Percentiles rank a stretch among this genome's conserved stretches.
Conservation (phyloP, 1,140 invertebrate genomes). For the Dinoponera quadriceps region DNA sequence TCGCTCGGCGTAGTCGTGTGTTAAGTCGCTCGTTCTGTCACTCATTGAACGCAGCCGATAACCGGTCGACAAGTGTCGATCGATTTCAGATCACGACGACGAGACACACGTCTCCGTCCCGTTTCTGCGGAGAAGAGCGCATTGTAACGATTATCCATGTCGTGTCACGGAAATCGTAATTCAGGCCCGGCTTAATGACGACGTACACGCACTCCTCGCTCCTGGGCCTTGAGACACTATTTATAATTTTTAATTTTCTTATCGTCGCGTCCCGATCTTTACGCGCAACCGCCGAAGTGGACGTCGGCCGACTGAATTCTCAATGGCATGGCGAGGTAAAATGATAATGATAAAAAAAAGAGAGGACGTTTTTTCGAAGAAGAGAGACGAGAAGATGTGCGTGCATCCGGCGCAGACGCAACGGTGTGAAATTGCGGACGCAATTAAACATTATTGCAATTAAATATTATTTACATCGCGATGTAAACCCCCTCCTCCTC, state of each 20-base stretch:
- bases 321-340: conserved; percentile 7
- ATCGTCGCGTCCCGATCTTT: not conserved
- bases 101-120: conserved; percentile 11
- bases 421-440: not conserved
- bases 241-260: conserved; percentile 31
- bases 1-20: too few relatives aligned
- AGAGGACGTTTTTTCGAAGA: conserved; percentile 11
- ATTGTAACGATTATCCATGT: too few relatives aligned
- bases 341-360: too few relatives aligned
- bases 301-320: conserved; percentile 24
- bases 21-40: too few relatives aligned
- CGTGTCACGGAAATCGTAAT: too few relatives aligned
- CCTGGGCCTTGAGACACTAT: conserved; percentile 2
- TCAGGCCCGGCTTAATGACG: too few relatives aligned
- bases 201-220: too few relatives aligned
- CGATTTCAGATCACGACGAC: not conserved
- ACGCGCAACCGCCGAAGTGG: conserved; percentile 9
- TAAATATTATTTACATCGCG: too few relatives aligned
- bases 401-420: conserved; percentile 17
- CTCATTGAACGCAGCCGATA: too few relatives aligned
- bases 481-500: too few relatives aligned
- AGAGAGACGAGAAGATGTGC: conserved; percentile 13
- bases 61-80: not conserved
- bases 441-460: too few relatives aligned
- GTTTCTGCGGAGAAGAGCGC: too few relatives aligned